Evolutionary conservation across 2,113 vertebrate species (phyloP).

Genomic region (Conger conger): DNA sequence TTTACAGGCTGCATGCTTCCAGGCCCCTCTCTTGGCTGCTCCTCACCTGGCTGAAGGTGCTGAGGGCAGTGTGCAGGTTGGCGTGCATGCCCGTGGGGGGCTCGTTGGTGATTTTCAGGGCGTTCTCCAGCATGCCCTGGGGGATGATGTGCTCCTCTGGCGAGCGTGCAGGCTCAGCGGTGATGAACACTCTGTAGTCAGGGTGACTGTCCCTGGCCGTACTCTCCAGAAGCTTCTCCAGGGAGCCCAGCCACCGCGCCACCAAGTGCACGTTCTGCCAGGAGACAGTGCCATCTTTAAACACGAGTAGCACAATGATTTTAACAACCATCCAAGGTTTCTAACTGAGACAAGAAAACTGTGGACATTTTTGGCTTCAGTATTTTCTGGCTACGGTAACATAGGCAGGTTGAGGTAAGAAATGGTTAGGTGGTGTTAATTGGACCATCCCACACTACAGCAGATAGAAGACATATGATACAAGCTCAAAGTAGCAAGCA

Average conservation of each 20-base stretch:
- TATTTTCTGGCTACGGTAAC: not conserved
- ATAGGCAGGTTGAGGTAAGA: not conserved
- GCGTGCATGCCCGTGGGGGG: constrained; percentile 73
- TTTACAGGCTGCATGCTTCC: too few relatives aligned
- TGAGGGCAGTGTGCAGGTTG: constrained; percentile 72
- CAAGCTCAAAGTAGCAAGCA: too few relatives aligned
- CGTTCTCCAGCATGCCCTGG: constrained; percentile 74
- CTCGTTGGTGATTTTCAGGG: constrained; percentile 80
- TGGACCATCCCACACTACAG: not conserved
- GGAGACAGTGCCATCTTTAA: constrained; percentile 24
- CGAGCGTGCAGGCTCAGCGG: constrained; percentile 65
- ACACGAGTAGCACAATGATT: not conserved
- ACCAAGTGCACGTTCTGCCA: constrained; percentile 76
- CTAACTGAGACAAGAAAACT: not conserved
- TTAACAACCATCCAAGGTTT: not conserved
- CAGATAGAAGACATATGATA: not conserved
- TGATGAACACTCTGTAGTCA: constrained; percentile 77
- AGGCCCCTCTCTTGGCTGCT: not conserved
- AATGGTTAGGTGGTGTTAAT: not conserved
- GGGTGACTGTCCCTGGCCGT: constrained; percentile 60
- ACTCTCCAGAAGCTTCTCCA: constrained; percentile 72
- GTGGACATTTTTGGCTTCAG: not conserved
- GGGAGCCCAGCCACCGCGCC: constrained; percentile 68
- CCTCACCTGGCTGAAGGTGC: constrained; percentile 76
- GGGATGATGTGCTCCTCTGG: constrained; percentile 73